Percentiles rank a stretch among this genome's conserved stretches.
These are phyloP conservation scores for Halocynthia roretzi DNA, from an alignment of 23 tunicate genomes.

Conservation along the genomic window DNA sequence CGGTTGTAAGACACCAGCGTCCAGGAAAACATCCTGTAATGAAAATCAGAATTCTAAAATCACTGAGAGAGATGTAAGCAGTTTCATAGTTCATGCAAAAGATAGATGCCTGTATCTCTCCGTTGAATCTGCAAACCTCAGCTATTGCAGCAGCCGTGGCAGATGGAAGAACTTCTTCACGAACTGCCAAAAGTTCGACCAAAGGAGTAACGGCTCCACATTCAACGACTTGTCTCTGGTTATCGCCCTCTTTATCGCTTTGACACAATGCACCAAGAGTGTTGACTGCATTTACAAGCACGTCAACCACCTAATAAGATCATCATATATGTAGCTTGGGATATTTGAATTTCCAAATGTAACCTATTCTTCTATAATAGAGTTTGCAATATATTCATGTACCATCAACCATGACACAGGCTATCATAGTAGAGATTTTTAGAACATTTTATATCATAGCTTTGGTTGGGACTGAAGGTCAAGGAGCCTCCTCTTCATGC, in stretches of 20 bases:
- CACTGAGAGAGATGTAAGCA: neutral
- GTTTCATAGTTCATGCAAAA: neutral
- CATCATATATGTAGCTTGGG: neutral
- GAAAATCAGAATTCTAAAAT: neutral
- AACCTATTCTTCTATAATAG: too few species aligned
- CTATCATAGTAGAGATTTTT: too few species aligned
- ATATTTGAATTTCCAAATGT: neutral
- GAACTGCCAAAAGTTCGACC: slow-evolving; percentile 53
- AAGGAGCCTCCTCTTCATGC: too few species aligned
- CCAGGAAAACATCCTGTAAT: slow-evolving; percentile 52
- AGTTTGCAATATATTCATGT: too few species aligned
- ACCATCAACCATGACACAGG: too few species aligned
- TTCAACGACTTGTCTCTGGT: slow-evolving; percentile 59
- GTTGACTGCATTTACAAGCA: slow-evolving; percentile 56
- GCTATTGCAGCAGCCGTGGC: slow-evolving; percentile 76
- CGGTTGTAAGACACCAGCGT: slow-evolving; percentile 30
- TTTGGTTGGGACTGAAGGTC: too few species aligned
- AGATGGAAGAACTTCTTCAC: slow-evolving; percentile 65
- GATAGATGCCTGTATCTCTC: slow-evolving; percentile 41
- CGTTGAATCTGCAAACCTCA: slow-evolving; percentile 52
- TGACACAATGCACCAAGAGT: slow-evolving; percentile 66
- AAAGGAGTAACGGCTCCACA: slow-evolving; percentile 48
- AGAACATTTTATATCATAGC: too few species aligned
- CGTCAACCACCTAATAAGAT: slow-evolving; percentile 59
- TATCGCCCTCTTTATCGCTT: slow-evolving; percentile 43